Evolutionary conservation across 2,113 vertebrate species (phyloP).

Genomic region (Athene noctua): DNA sequence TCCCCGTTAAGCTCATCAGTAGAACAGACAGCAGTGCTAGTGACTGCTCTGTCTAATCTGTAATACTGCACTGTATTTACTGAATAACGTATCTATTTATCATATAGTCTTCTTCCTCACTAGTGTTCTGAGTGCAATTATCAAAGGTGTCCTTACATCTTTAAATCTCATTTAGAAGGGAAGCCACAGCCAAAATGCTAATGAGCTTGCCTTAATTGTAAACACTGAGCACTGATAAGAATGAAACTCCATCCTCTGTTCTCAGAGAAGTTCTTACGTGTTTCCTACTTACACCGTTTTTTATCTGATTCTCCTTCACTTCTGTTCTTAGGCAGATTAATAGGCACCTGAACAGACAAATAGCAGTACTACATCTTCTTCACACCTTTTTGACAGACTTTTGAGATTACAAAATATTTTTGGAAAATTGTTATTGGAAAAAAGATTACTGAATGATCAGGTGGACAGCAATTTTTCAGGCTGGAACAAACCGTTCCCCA

Average conservation of each 20-base stretch:
- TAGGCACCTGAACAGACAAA: constrained; percentile 15
- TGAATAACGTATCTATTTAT: background rate
- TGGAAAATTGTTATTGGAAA: constrained; percentile 45
- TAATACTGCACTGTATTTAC: background rate
- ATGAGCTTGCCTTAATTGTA: constrained; percentile 56
- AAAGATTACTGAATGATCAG: constrained; percentile 27
- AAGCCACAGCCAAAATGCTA: constrained; percentile 37
- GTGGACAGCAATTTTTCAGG: background rate
- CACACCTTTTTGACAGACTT: constrained; percentile 5
- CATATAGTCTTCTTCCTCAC: background rate
- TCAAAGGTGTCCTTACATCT: constrained; percentile 7
- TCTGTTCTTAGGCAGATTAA: constrained; percentile 45
- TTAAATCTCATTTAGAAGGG: constrained; percentile 38
- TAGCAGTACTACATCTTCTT: constrained; percentile 31
- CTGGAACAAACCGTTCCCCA: constrained; percentile 9
- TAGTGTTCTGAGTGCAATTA: background rate
- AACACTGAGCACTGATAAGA: constrained; percentile 37
- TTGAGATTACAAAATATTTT: constrained; percentile 18
- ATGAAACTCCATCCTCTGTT: constrained; percentile 63
- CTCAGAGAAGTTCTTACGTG: constrained; percentile 44
- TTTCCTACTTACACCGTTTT: constrained; percentile 43
- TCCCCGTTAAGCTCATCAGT: background rate
- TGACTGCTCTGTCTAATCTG: background rate
- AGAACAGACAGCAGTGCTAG: background rate
- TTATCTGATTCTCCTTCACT: constrained; percentile 51